These are phyloP conservation scores for Parnassius glacialis DNA, from an alignment of 2,888 invertebrate genomes.

Conservation along the genomic window DNA sequence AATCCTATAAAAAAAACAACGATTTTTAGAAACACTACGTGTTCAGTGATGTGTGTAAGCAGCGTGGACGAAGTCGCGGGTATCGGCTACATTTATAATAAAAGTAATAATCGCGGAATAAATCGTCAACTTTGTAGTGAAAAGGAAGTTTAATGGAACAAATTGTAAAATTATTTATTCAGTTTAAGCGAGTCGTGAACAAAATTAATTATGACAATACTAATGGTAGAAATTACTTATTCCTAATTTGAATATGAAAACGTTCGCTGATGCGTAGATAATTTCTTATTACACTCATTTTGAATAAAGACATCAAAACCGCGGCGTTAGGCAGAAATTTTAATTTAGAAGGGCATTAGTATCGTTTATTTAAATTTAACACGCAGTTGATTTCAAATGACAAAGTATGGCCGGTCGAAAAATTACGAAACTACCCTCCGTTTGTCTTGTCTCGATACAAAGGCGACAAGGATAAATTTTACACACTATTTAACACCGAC, in stretches of 20 bases:
- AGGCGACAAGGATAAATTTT: conserved; percentile 51
- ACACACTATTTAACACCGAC: conserved; percentile 76
- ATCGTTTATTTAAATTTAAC: conserved; percentile 74
- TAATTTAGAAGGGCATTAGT: conserved; percentile 59
- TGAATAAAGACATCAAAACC: conserved; percentile 75
- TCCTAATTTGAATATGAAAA: conserved; percentile 64
- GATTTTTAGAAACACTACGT: no score
- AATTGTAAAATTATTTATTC: not conserved
- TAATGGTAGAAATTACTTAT: conserved; percentile 44
- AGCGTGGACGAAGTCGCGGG: no score
- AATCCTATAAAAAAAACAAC: no score
- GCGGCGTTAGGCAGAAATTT: conserved; percentile 60
- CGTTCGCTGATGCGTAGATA: conserved; percentile 55
- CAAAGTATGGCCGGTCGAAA: conserved; percentile 51
- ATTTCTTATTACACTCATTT: conserved; percentile 64
- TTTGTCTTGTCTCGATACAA: conserved; percentile 63
- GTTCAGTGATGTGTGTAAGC: no score
- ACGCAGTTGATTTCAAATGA: conserved; percentile 70
- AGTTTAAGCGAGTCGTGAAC: conserved; percentile 33
- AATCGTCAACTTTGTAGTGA: not conserved
- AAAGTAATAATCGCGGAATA: no score
- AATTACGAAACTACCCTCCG: conserved; percentile 63
- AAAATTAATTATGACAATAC: conserved; percentile 46
- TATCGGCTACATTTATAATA: no score
- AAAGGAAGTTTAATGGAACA: not conserved